A percentile compares a stretch with the other conserved stretches of the same genome.
Evolutionary conservation across 2,113 vertebrate species (phyloP).

Genomic region (Rafetus swinhoei): DNA sequence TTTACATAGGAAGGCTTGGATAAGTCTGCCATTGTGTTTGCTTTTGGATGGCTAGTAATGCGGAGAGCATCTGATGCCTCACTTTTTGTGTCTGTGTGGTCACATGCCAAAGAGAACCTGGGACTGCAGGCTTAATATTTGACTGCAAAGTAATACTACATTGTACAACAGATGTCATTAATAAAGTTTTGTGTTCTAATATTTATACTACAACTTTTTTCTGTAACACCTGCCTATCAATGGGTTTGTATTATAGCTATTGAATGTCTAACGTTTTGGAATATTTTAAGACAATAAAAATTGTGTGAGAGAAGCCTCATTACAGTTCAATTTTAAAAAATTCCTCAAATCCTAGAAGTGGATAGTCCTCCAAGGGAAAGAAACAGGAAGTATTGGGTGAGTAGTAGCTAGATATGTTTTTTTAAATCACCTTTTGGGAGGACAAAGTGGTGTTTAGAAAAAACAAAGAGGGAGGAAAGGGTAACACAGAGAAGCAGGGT

Average conservation of each 20-base stretch:
- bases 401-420: not conserved
- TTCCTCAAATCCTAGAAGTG: no score
- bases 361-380: not conserved
- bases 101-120: not conserved
- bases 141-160: not conserved
- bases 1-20: not conserved
- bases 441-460: not conserved
- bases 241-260: not conserved
- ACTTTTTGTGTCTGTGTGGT: not conserved
- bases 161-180: not conserved
- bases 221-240: not conserved
- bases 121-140: not conserved
- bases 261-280: not conserved
- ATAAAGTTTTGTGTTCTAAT: not conserved
- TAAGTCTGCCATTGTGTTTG: not conserved
- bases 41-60: not conserved
- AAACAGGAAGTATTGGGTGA: not conserved
- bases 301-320: not conserved
- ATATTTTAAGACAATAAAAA: not conserved
- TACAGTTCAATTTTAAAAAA: not conserved
- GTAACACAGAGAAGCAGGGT: not conserved
- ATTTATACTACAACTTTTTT: not conserved
- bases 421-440: not conserved
- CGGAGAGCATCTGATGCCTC: not conserved
- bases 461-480: not conserved